Base-by-base conservation (phyloP, 2,113 vertebrate species). In the Tupaia tana region DNA sequence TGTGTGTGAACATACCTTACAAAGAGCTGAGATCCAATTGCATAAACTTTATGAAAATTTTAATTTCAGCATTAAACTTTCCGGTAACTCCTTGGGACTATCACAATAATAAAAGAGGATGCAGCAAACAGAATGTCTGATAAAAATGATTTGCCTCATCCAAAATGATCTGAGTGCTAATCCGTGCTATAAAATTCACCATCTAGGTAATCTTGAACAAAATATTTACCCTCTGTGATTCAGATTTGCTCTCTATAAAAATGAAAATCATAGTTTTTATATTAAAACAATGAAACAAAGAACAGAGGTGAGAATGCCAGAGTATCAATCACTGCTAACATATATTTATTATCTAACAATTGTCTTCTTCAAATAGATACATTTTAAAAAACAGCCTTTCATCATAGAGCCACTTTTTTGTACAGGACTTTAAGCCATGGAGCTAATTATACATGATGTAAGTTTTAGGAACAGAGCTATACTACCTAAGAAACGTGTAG, bases 171-270 rank as follows among this genome's bases (percentile, higher is more conserved):
- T 78, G 31, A 18, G 10, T 75, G 66, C 52, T 54, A 95, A 14
- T 85, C 7, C 58, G 74, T 66, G 9, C 54, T 77, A 81, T 79
- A 93, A 87, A 96, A 84, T 31, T 91, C 12, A 87, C 6, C 43
- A 89, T 73, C 31, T 87, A 66, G 20, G 71, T 79, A 70, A 95
- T 54, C 34, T 31, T 78, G 67, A 89, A 70, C 63, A 94, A 90
- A 81, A 94, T 54, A 88, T 9, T 92, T 96, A 71, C 61, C 91
- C 64, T 83, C 63, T 91, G n/a, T 25, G 71, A 78, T 90, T 94
- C 67, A 84, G 70, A 75, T 71, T 43, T 27, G 16, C 70, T 31
- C 31, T 64, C 54, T 73, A 43, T 89, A 71, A 84, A 90, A 90
- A 83, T 59, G 12, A 93, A 20, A 80, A 88, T 75, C 9, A 27